phyloP scores from a whole-genome alignment of 2,888 invertebrate species.

The Brenthis hecate region DNA sequence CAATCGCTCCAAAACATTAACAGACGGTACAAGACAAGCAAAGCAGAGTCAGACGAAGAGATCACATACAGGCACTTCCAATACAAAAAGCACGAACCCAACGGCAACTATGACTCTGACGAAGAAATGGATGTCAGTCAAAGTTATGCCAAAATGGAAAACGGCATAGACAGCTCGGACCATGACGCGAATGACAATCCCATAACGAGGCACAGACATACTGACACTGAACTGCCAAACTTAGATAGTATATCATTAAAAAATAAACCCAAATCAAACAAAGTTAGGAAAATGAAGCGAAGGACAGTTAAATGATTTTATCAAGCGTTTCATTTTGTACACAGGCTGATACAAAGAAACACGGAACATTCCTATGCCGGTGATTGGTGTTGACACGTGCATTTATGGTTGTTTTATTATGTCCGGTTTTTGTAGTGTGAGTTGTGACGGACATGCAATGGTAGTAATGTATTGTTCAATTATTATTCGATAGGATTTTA shows the following conservation, averaged over 20 bases:
- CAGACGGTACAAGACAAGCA: constrained; percentile 51
- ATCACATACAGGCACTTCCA: constrained; percentile 58
- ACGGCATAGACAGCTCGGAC: constrained; percentile 69
- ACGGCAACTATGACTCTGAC: constrained; percentile 70
- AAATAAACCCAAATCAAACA: constrained; percentile 59
- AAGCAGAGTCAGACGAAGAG: constrained; percentile 68
- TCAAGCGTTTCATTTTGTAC: constrained; percentile 72
- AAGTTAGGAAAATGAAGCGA: constrained; percentile 66
- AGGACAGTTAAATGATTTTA: constrained; percentile 78
- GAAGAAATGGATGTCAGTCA: constrained; percentile 61
- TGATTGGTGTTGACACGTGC: constrained; percentile 65
- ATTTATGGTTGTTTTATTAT: constrained; percentile 52
- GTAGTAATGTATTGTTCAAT: constrained; percentile 36
- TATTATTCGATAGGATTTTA: constrained; percentile 12
- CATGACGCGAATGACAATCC: constrained; percentile 70
- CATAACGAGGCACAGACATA: constrained; percentile 41
- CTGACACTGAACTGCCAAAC: constrained; percentile 63
- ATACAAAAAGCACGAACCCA: constrained; percentile 60
- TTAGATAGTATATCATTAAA: constrained; percentile 68
- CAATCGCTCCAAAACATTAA: constrained; percentile 75
- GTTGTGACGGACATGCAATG: constrained; percentile 9
- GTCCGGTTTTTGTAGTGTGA: constrained; percentile 20
- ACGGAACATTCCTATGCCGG: constrained; percentile 63
- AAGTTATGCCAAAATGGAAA: constrained; percentile 60
- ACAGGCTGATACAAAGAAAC: constrained; percentile 54